A percentile compares a stretch with the other conserved stretches of the same genome.
These are phyloP conservation scores for Hirudo medicinalis DNA, from an alignment of 1,140 invertebrate species.

Conservation along the genomic window DNA sequence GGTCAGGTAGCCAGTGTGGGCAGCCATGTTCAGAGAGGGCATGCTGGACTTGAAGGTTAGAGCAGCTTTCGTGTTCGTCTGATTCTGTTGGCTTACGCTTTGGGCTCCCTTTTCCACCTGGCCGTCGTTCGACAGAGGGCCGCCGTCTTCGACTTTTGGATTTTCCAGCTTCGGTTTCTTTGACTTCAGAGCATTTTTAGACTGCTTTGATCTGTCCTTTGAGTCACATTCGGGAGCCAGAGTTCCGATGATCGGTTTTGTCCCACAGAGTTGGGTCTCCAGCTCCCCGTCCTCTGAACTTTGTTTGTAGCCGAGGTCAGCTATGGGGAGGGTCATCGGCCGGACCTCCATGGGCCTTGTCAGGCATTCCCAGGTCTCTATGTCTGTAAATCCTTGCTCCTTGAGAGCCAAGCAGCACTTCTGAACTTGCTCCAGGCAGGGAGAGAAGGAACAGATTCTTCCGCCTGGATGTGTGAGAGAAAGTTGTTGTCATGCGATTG, in stretches of 20 bases:
- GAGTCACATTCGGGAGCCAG: not conserved
- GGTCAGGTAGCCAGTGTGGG: constrained; percentile 86
- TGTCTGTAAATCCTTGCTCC: constrained; percentile 61
- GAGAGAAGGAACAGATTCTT: constrained; percentile 86
- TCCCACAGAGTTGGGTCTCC: not conserved
- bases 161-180: not conserved
- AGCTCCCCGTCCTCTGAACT: too few species aligned
- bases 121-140: too few species aligned
- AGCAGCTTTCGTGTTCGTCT: not conserved
- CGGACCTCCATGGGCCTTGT: constrained; percentile 66
- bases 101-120: not conserved
- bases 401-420: constrained; percentile 59
- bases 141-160: not conserved
- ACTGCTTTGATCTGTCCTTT: not conserved
- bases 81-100: not conserved
- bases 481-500: too few species aligned
- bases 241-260: constrained; percentile 10
- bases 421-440: constrained; percentile 95
- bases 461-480: constrained; percentile 52
- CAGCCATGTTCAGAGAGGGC: constrained; percentile 57
- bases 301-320: constrained; percentile 28
- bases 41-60: constrained; percentile 50
- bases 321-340: constrained; percentile 53
- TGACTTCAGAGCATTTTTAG: not conserved
- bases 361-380: constrained; percentile 74